A percentile compares a stretch with the other conserved stretches of the same genome.
These are phyloP conservation scores for Dromococcyx pavoninus DNA, from an alignment of 2,797 vertebrate species.

Conservation along the genomic window DNA sequence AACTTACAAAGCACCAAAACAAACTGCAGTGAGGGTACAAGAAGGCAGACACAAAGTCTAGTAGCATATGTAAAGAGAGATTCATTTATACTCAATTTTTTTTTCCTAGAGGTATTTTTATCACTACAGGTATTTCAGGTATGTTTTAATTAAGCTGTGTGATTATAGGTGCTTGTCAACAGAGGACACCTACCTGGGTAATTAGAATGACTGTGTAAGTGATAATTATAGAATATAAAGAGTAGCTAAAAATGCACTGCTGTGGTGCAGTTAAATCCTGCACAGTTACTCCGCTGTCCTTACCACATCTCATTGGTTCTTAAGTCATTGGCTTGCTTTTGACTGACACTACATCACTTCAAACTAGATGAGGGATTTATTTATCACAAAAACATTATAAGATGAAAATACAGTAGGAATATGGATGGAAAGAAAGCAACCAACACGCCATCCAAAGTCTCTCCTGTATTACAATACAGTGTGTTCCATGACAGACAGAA, in stretches of 20 bases:
- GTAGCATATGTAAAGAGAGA: not conserved
- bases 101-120: not conserved
- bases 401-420: not conserved
- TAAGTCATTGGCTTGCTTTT: not conserved
- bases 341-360: not conserved
- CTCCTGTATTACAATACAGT: not conserved
- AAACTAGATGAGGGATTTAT: not conserved
- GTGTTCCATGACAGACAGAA: not conserved
- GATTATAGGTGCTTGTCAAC: constrained; percentile 27
- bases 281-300: not conserved
- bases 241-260: not conserved
- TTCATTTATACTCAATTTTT: not conserved
- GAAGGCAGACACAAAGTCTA: not conserved
- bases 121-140: constrained; percentile 14
- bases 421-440: not conserved
- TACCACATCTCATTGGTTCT: not conserved
- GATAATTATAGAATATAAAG: constrained; percentile 19
- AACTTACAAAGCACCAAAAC: not conserved
- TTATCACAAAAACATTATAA: not conserved
- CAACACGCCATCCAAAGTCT: not conserved
- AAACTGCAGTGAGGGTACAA: not conserved
- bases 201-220: constrained; percentile 31
- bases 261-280: not conserved
- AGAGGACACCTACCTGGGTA: constrained; percentile 15
- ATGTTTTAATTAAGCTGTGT: constrained; percentile 49